Evolutionary conservation across 2,797 vertebrate species (phyloP), one percentile per base, ranked within the genome.

Genomic region (Alosa sapidissima): DNA sequence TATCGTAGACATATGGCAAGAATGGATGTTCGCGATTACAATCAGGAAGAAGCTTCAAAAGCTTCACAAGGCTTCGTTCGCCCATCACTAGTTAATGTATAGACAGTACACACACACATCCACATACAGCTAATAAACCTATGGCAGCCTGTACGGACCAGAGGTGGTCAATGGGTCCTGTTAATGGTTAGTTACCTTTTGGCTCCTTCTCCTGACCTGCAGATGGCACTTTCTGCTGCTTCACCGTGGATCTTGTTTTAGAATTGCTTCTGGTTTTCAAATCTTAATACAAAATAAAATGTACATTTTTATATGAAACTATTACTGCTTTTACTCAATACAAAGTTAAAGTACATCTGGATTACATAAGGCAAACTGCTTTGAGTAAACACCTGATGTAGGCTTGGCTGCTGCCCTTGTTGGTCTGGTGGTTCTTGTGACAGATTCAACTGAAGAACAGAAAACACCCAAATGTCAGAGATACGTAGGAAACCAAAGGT

Each of bases 231-330:
- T 88, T 54, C 82, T 84, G 83, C 33, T 87, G 51, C 41, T 87
- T 91, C 48, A 85, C 84, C 55, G 88, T 13, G 16, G 86, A 89
- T 91, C 83, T 93, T 84, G 90, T 93, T 87, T 91, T 94, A 8
- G 91, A 91, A 14, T 52, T 83, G 85, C 88, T 41, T 41, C 41
- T 28, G 6, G 28, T 72, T 72, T 72, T 91, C n/a, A 82, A 52
- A 58, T 88, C 92, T 93, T 83, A 21, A 45, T 45, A 84, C 10
- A 65, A 62, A 62, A 85, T 21, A n/a, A 24, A 84, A 58, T 14
- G 28, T 28, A 28, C n/a, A 41, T 7, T 51, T 51, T n/a, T 24
- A 62, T 8, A 52, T 62, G 14, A 60, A 51, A 51, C 13, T 4
- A 33, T 54, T 11, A 28, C 28, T 1, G 28, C 28, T 28, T 28